Conservation (phyloP, 2,888 invertebrate species). For the Cephus pulcher region DNA sequence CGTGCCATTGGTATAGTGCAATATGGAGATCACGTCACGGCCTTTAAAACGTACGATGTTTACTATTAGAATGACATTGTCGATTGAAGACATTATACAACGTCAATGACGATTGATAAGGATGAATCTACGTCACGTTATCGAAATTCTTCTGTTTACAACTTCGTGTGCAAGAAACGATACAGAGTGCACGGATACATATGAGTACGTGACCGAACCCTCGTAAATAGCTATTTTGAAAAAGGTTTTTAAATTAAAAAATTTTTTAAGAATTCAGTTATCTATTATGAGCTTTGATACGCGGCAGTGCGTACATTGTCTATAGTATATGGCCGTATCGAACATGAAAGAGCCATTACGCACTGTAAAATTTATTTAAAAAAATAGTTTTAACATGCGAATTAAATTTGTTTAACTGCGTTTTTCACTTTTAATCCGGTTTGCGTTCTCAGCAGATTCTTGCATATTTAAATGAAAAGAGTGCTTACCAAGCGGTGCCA, state of each 20-base stretch:
- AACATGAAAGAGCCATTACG: background rate
- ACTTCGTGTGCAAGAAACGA: background rate
- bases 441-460: background rate
- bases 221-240: background rate
- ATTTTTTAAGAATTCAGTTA: background rate
- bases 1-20: background rate
- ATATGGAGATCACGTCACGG: background rate
- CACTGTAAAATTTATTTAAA: background rate
- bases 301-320: background rate
- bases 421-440: background rate
- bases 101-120: background rate
- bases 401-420: background rate
- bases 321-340: background rate
- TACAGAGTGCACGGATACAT: background rate
- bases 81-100: background rate
- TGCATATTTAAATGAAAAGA: background rate
- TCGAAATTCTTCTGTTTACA: background rate
- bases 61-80: background rate
- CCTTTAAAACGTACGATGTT: background rate
- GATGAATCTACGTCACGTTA: background rate
- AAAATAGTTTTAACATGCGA: background rate
- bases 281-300: background rate
- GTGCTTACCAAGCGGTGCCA: background rate
- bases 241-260: background rate
- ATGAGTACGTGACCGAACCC: background rate